These are phyloP conservation scores for Amphiprion ocellaris DNA, from an alignment of 2,113 vertebrate species.

Conservation along the genomic window DNA sequence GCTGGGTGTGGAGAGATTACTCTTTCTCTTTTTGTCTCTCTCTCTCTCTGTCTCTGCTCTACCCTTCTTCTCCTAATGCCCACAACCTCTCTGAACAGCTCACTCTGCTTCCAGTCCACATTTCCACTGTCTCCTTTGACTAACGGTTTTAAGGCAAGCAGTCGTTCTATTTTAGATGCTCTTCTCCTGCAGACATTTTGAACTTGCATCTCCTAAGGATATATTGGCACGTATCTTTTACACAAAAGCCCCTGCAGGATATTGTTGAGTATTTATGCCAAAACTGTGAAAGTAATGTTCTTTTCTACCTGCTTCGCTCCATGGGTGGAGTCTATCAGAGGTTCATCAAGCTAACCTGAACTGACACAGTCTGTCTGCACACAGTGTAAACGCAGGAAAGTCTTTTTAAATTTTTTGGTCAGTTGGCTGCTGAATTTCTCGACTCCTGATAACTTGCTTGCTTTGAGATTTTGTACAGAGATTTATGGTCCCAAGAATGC, in stretches of 20 bases:
- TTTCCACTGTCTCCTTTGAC: constrained; percentile 34
- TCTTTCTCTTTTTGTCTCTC: constrained; percentile 61
- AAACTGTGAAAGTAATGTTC: constrained; percentile 21
- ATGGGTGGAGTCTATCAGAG: background rate
- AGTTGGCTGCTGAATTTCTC: background rate
- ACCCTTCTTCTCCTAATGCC: constrained; percentile 52
- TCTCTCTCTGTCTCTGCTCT: constrained; percentile 38
- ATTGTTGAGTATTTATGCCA: constrained; percentile 15
- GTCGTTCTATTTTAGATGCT: constrained; percentile 24
- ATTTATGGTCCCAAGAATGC: background rate
- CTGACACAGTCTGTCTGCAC: background rate
- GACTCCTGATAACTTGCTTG: background rate
- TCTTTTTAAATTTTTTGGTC: background rate
- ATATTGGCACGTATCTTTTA: constrained; percentile 16
- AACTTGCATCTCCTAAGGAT: constrained; percentile 27
- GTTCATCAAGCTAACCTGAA: constrained; percentile 1
- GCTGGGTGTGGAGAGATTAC: constrained; percentile 71
- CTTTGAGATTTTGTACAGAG: constrained; percentile 1
- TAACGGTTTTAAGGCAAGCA: constrained; percentile 32
- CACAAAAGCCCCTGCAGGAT: background rate
- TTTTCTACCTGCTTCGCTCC: constrained; percentile 14
- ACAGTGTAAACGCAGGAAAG: background rate
- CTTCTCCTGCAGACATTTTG: constrained; percentile 36
- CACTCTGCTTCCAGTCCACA: constrained; percentile 49
- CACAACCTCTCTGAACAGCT: constrained; percentile 47